Conservation (phyloP, 2,888 invertebrate genomes). For the Cantharis nigra region DNA sequence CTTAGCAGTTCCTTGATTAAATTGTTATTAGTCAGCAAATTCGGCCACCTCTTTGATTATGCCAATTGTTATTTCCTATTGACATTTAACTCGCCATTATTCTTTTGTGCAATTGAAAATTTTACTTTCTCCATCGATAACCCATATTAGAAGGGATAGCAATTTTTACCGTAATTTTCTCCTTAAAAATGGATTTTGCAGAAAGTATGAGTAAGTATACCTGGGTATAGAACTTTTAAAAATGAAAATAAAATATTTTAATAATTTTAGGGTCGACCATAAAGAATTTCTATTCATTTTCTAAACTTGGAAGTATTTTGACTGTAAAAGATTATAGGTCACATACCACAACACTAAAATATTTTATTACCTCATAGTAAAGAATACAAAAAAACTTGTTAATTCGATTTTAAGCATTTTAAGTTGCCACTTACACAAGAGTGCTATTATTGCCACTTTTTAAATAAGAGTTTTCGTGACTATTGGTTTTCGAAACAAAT, state of each 20-base stretch:
- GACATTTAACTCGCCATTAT: neutral
- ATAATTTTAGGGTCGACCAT: neutral
- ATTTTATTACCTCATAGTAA: neutral
- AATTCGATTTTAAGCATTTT: constrained; percentile 2
- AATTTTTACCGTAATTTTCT: no score
- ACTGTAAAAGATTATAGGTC: neutral
- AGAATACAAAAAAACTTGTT: neutral
- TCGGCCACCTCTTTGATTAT: neutral
- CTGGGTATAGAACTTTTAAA: neutral
- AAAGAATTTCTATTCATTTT: neutral
- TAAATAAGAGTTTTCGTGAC: neutral
- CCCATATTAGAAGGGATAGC: neutral
- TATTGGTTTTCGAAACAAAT: neutral
- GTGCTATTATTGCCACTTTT: neutral
- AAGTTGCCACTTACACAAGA: neutral
- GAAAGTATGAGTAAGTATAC: neutral
- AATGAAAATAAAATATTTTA: neutral
- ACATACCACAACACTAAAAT: neutral
- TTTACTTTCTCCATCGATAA: neutral
- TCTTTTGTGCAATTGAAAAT: neutral
- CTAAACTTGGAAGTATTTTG: neutral
- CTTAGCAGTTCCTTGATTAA: neutral
- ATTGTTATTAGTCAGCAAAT: neutral
- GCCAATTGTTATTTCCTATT: neutral
- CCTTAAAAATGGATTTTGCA: neutral